Percentiles rank a stretch among this genome's conserved stretches.
Evolutionary conservation across 1,140 invertebrate species (phyloP).

Genomic region (Apocrypta bakeri): DNA sequence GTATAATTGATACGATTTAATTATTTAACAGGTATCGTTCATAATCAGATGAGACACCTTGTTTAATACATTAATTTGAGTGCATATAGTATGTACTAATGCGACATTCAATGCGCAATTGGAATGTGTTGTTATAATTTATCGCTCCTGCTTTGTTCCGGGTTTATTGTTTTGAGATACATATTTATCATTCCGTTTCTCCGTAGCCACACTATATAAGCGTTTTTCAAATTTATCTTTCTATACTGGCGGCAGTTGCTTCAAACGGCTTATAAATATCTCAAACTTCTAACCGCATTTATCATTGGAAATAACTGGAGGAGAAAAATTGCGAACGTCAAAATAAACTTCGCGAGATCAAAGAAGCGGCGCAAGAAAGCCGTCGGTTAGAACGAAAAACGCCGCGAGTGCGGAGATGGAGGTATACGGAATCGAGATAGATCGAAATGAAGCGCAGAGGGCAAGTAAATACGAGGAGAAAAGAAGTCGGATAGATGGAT

Average conservation of each 20-base stretch:
- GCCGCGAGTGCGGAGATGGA: neutral
- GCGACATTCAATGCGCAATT: neutral
- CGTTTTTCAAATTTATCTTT: too few relatives aligned
- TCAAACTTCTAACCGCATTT: neutral
- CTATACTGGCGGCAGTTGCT: neutral
- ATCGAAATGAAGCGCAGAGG: constrained; percentile 5
- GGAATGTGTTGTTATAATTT: neutral
- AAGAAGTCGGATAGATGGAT: constrained; percentile 1
- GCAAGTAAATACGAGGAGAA: constrained; percentile 15
- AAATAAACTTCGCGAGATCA: neutral
- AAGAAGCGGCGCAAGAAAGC: neutral
- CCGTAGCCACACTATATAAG: too few relatives aligned
- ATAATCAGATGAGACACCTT: too few relatives aligned
- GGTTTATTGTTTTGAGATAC: neutral
- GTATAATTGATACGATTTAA: too few relatives aligned
- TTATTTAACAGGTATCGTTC: too few relatives aligned
- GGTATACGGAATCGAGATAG: neutral
- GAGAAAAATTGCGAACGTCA: neutral
- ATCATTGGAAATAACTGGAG: neutral
- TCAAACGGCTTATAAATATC: neutral
- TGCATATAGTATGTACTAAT: neutral
- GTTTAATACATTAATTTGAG: too few relatives aligned
- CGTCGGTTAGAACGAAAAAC: too few relatives aligned
- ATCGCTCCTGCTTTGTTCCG: neutral
- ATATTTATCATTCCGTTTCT: neutral